Evolutionary conservation across 1,140 invertebrate species (phyloP).

Genomic region (Apis florea): DNA sequence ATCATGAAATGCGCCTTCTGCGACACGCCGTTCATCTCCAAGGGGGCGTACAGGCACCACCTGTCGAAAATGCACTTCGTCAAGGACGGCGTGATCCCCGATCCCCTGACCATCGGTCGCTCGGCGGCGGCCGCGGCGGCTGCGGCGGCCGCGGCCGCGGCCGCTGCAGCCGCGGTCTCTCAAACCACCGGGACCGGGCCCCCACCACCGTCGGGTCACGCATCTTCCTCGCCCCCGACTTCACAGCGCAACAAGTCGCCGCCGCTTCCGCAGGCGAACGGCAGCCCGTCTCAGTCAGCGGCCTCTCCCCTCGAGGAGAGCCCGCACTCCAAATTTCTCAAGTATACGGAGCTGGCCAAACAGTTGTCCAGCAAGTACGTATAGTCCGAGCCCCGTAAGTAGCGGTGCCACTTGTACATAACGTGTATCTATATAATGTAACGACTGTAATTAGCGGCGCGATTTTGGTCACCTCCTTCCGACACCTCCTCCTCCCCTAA

Average conservation of each 20-base stretch:
- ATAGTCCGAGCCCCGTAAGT: slow-evolving; percentile 83
- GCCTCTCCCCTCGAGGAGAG: slow-evolving; percentile 89
- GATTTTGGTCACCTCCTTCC: slow-evolving; percentile 48
- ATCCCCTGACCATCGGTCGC: slow-evolving; percentile 83
- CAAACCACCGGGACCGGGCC: slow-evolving; percentile 78
- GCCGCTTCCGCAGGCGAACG: slow-evolving; percentile 80
- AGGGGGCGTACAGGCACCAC: slow-evolving; percentile 97
- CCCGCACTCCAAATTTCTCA: slow-evolving; percentile 97
- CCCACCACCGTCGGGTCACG: slow-evolving; percentile 50
- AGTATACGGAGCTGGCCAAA: slow-evolving; percentile 97
- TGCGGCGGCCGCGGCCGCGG: slow-evolving; percentile 73
- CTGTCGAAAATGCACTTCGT: slow-evolving; percentile 98
- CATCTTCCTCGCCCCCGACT: slow-evolving; percentile 74
- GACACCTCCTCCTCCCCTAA: slow-evolving; percentile 30
- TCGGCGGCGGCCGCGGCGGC: slow-evolving; percentile 76
- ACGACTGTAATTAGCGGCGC: slow-evolving; percentile 69
- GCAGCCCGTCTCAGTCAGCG: slow-evolving; percentile 77
- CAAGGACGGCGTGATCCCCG: slow-evolving; percentile 92
- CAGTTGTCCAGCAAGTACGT: slow-evolving; percentile 97
- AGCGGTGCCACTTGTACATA: slow-evolving; percentile 80
- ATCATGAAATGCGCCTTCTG: slow-evolving; percentile 98
- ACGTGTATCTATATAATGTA: slow-evolving; percentile 80
- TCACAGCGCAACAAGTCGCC: slow-evolving; percentile 80
- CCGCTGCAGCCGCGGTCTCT: slow-evolving; percentile 78
- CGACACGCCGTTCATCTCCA: slow-evolving; percentile 97